These are phyloP conservation scores for Leptinotarsa juncta DNA, from an alignment of 2,888 invertebrate genomes.

Conservation along the genomic window DNA sequence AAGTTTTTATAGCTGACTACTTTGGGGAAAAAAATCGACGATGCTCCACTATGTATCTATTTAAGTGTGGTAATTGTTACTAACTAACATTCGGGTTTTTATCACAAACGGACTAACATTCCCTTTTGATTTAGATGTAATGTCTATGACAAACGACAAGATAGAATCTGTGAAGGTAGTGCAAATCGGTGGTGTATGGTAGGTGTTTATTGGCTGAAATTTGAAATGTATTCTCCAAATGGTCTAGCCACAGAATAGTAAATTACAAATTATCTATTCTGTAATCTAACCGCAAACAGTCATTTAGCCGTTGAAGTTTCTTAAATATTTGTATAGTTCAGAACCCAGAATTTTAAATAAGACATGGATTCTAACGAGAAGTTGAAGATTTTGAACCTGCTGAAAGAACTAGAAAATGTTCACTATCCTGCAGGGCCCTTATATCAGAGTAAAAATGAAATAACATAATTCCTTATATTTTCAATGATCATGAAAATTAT, in stretches of 20 bases:
- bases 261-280: too few relatives aligned
- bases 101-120: too few relatives aligned
- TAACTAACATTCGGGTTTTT: too few relatives aligned
- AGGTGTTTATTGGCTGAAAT: neutral
- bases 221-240: neutral
- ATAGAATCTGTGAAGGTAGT: too few relatives aligned
- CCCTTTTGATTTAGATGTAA: too few relatives aligned
- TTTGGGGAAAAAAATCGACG: too few relatives aligned
- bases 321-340: too few relatives aligned
- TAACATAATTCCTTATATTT: neutral
- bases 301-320: neutral
- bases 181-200: too few relatives aligned
- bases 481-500: constrained; percentile 16
- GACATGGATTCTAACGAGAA: constrained; percentile 1
- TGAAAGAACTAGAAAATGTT: constrained; percentile 39
- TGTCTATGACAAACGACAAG: too few relatives aligned
- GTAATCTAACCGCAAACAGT: neutral
- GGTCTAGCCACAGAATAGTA: neutral
- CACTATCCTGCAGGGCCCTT: constrained; percentile 47
- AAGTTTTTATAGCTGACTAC: too few relatives aligned
- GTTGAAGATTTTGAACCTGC: constrained; percentile 22
- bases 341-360: neutral
- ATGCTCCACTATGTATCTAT: too few relatives aligned
- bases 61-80: too few relatives aligned
- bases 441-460: constrained; percentile 47